Base-by-base conservation (phyloP, 1,140 invertebrate species). In the Paraescarpia echinospica region DNA sequence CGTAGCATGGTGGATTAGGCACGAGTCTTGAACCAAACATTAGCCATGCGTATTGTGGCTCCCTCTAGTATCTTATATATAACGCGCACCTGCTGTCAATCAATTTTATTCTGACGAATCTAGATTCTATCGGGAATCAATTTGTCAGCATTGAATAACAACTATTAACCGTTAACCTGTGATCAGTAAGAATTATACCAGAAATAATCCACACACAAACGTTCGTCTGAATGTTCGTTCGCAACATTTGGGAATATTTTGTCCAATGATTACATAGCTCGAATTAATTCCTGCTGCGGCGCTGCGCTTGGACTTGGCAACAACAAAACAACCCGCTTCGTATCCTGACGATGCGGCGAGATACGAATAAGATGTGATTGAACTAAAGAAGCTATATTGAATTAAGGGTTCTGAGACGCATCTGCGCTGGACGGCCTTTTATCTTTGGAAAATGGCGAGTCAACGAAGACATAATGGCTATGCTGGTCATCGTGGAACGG, bases 261-360 rank as follows among this genome's bases (percentile, higher is more conserved):
- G 12, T 77, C 59, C 59, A 77, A 77, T 77, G 2, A 77, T 27
- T 77, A 31, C 14, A 31, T 27, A 12, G 59, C 18, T 77, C 2
- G 59, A 77, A 77, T 77, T 77, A 77, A 12, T 77, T 4, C 27
- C 18, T 77, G 59, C 59, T 77, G 59, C 59, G 59, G 59, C 59
- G 59, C 59, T 77, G 59, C 27, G 27, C 59, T 77, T 77, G 59
- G 59, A 18, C 59, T 77, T 77, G 59, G 59, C 59, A 77, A 77
- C 59, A 77, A 77, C 59, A 77, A 77, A 77, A 77, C 59, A 77
- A 77, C 59, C 59, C 59, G 59, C 59, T 77, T 77, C 59, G 59
- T 77, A 18, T 77, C 8, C 59, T 0, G 59, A 27, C 59, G 59
- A 77, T 77, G 59, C 59, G 27, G 59, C 22, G 59, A 77, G 59